A percentile compares a stretch with the other conserved stretches of the same genome.
These are phyloP conservation scores for Notarius quadriscutis DNA, from an alignment of 2,113 vertebrate species.

Conservation along the genomic window DNA sequence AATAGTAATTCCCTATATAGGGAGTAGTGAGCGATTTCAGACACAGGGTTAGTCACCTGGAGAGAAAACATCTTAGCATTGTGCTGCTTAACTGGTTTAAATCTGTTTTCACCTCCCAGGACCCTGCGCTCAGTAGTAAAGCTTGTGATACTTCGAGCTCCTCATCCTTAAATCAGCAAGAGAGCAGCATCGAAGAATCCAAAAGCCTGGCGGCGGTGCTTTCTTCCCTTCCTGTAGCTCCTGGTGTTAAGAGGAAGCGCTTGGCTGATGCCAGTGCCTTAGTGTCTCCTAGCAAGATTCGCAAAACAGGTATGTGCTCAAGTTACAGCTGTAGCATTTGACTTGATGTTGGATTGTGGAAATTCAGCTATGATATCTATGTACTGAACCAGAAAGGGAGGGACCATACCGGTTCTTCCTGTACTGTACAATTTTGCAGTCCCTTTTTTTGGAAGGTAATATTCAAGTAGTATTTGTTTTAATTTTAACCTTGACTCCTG, in stretches of 20 bases:
- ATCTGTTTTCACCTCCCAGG: slow-evolving; percentile 61
- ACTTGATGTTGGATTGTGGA: background rate
- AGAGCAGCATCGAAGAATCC: slow-evolving; percentile 68
- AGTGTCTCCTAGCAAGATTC: slow-evolving; percentile 75
- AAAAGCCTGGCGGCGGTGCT: slow-evolving; percentile 76
- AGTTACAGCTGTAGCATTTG: background rate
- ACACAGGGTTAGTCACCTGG: background rate
- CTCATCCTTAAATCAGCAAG: slow-evolving; percentile 55
- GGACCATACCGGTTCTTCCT: background rate
- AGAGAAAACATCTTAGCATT: background rate
- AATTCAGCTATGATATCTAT: background rate
- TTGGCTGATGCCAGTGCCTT: slow-evolving; percentile 61
- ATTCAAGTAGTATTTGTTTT: background rate
- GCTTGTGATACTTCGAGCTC: slow-evolving; percentile 67
- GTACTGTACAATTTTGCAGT: background rate
- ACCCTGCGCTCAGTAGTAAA: slow-evolving; percentile 73
- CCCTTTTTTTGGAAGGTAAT: too few relatives aligned
- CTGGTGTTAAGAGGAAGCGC: slow-evolving; percentile 81
- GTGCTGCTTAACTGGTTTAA: background rate
- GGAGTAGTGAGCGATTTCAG: too few relatives aligned
- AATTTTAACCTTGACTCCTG: background rate
- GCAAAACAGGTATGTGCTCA: slow-evolving; percentile 72
- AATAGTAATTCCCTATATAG: too few relatives aligned
- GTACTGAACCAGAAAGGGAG: too few relatives aligned
- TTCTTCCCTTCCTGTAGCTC: slow-evolving; percentile 69